These are phyloP conservation scores for Choloepus hoffmanni DNA, from an alignment of 2,113 vertebrate genomes.

Conservation along the genomic window DNA sequence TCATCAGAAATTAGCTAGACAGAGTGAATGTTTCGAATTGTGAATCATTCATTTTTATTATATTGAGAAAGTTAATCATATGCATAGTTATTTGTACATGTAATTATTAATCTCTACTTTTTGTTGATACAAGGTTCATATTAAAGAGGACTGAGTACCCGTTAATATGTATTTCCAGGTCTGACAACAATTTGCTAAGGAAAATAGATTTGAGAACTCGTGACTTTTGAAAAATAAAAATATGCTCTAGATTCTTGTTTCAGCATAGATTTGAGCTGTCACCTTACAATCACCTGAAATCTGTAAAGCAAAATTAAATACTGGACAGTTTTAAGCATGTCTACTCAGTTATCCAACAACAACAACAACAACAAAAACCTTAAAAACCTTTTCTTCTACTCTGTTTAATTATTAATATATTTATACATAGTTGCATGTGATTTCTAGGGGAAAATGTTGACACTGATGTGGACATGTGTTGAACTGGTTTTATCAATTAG, in stretches of 20 bases:
- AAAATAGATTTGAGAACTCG: background rate
- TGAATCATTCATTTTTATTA: background rate
- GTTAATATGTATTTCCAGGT: background rate
- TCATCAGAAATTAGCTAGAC: constrained; percentile 17
- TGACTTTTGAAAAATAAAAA: background rate
- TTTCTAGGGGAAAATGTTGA: constrained; percentile 75
- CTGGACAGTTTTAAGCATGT: constrained; percentile 1
- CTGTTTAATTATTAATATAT: constrained; percentile 76
- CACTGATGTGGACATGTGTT: background rate
- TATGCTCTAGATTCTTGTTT: background rate
- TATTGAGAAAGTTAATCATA: background rate
- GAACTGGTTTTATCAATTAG: constrained; percentile 31
- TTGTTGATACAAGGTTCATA: background rate
- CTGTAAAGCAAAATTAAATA: constrained; percentile 1
- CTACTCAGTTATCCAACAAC: constrained; percentile 74
- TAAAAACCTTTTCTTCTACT: constrained; percentile 5
- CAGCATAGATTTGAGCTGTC: background rate
- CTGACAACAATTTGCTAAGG: constrained; percentile 2
- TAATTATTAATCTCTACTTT: background rate
- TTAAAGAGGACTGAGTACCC: background rate
- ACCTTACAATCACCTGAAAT: background rate
- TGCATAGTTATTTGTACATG: background rate
- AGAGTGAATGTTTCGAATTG: background rate
- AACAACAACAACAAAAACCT: constrained; percentile 26
- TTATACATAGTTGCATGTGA: constrained; percentile 60